phyloP scores from a whole-genome alignment of 2,113 vertebrate species.

The Erythrolamprus reginae region DNA sequence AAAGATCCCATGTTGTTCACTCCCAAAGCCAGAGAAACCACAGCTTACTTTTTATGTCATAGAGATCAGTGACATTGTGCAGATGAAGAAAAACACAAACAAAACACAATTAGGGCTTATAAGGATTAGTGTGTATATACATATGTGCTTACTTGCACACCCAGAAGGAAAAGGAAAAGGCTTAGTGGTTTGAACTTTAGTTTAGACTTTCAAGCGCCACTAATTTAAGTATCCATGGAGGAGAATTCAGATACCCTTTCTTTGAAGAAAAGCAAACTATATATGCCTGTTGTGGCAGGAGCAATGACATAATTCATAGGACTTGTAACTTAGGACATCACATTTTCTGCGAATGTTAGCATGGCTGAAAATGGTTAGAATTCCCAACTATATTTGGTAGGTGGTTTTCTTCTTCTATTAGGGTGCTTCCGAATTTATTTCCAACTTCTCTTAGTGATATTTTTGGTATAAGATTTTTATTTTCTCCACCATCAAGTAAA shows the following conservation, averaged over 20 bases:
- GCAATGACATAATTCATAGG: not conserved
- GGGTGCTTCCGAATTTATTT: not conserved
- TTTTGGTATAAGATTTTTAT: too few species aligned
- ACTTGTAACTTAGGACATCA: not conserved
- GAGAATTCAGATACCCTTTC: not conserved
- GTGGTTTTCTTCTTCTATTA: not conserved
- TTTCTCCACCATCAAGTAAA: too few species aligned
- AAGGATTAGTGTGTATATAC: constrained; percentile 8
- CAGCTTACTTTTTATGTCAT: fast-evolving
- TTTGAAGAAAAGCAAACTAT: not conserved
- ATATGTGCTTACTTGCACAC: not conserved
- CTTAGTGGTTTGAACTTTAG: not conserved
- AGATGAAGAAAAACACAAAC: constrained; percentile 46
- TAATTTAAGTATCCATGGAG: not conserved
- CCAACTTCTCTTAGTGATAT: not conserved
- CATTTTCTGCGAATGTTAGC: not conserved
- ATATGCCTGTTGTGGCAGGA: not conserved
- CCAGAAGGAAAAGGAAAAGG: not conserved
- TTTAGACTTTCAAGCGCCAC: not conserved
- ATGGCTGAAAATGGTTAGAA: not conserved
- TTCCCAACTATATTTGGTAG: not conserved
- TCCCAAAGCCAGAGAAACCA: constrained; percentile 32
- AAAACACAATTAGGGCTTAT: constrained; percentile 20
- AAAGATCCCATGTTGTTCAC: not conserved
- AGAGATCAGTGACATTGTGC: constrained; percentile 17